Base-by-base conservation (phyloP, 1,140 invertebrate genomes). In the Macrocentrus cingulum region DNA sequence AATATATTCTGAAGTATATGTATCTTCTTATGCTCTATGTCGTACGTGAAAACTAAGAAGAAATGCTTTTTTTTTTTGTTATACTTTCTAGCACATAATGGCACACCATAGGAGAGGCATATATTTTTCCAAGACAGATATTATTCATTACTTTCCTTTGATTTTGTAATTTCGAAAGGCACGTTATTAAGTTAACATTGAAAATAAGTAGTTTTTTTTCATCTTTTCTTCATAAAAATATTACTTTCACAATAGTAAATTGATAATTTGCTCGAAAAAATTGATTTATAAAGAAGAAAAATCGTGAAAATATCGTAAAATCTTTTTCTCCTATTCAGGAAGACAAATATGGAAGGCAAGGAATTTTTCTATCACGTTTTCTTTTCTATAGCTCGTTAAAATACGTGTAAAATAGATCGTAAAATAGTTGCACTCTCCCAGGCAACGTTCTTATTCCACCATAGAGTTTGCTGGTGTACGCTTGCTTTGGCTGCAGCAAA, bases 401-500 rank as follows among this genome's bases (percentile, higher is more conserved):
- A 29, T 29, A 29, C 25, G 25, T 29, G 25, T 29, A 29, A 29
- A 55, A 55, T 55, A 41, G n/a, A 29, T 15, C 36, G 36, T 39
- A 15, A 39, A 15, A 39, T 39, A 13, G 13, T 39, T 8, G 7
- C 36, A 39, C 36, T 39, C 62, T 46, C 60, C 66, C 56, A 63
- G 67, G 64, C 59, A 54, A 67, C 56, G 60, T 63, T 66, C 59
- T 62, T 63, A 63, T 62, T 59, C 64, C 67, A 71, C 71, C 67
- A 69, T 72, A 46, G 64, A 62, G 62, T 70, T 65, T 65, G 68
- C 66, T 69, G 69, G 66, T 72, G 68, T 72, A 71, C 69, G 68
- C 74, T n/a, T n/a, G n/a, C n/a, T 76, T 76, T 76, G 74, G 74
- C 73, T 75, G 71, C 65, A 76, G 72, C 69, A 74, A 74, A 71